Evolutionary conservation across 2,113 vertebrate species (phyloP).

Genomic region (Axis porcinus): DNA sequence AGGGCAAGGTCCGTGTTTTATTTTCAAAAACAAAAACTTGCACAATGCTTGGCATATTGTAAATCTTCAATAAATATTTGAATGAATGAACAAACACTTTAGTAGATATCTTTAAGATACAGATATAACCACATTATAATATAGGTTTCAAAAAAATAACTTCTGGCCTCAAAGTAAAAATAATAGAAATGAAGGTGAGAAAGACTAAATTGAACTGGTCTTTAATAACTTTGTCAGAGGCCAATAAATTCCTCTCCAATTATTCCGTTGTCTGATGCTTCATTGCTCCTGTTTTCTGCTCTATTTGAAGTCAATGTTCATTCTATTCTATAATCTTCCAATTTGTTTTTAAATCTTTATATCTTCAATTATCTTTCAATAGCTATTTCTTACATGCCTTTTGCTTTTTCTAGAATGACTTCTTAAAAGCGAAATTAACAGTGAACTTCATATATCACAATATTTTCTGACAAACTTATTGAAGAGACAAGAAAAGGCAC

Average conservation of each 20-base stretch:
- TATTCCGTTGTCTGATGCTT: constrained; percentile 40
- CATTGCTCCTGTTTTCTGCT: constrained; percentile 47
- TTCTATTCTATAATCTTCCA: constrained; percentile 64
- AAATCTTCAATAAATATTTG: background rate
- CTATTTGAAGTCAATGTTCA: constrained; percentile 59
- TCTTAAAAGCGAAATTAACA: constrained; percentile 51
- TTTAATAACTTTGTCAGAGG: constrained; percentile 52
- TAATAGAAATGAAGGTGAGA: constrained; percentile 39
- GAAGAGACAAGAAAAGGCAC: background rate
- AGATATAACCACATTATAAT: constrained; percentile 3
- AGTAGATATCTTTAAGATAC: background rate
- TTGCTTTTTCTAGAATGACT: constrained; percentile 54
- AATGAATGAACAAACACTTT: background rate
- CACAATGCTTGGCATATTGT: background rate
- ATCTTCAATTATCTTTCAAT: constrained; percentile 47
- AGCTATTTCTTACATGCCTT: constrained; percentile 50
- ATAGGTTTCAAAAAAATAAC: background rate
- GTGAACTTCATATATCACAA: background rate
- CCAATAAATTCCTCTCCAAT: constrained; percentile 60
- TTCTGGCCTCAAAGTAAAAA: constrained; percentile 39
- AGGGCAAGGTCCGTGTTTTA: background rate
- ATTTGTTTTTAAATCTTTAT: constrained; percentile 64
- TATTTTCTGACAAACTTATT: background rate
- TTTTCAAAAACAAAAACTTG: background rate
- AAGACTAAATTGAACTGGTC: constrained; percentile 13